Evolutionary conservation across 92 coral and sea anemone genomes (phyloP), one percentile per base, ranked within the genome.

Genomic region (Paramuricea clavata): DNA sequence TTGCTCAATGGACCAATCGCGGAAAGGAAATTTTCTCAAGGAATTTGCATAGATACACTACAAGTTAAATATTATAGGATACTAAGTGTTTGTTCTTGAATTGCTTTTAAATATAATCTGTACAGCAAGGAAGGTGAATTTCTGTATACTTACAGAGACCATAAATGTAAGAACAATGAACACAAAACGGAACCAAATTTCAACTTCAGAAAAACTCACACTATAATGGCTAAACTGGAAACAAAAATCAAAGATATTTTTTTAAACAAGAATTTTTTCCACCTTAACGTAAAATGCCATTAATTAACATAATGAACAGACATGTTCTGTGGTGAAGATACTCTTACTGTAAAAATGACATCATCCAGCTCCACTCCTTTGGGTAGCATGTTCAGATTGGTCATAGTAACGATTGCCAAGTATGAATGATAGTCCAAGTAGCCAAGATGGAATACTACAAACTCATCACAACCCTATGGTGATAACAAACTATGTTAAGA

Each of bases 181-280:
- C 70, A 97, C 98, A 93, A 97, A 97, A 80, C 99, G 85, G 69
- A 97, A 97, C 99, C 99, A 97, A 72, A 97, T 97, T 81, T 97
- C 98, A 28, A 97, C 98, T 71, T 97, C 98, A 17, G 94, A 93
- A 74, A 97, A 97, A 26, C 92, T 93, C 17, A 93, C 92, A 90
- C 87, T 94, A 57, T 89, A 97, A 76, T 94, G 94, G 77, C 95
- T 97, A 65, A 97, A 90, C 99, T 97, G 89, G 35, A 90, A 85
- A 34, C 30, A 54, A 79, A 85, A 17, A 1, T n/a, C n/a, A n/a
- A n/a, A n/a, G n/a, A n/a, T n/a, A n/a, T n/a, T 3, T 25, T 57
- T 12, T 64, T 23, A 33, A 64, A n/a, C n/a, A n/a, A n/a, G n/a
- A n/a, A n/a, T n/a, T n/a, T n/a, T n/a, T n/a, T n/a, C n/a, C n/a